phyloP scores from a whole-genome alignment of 2,888 invertebrate species.

The Rhogogaster chlorosoma region DNA sequence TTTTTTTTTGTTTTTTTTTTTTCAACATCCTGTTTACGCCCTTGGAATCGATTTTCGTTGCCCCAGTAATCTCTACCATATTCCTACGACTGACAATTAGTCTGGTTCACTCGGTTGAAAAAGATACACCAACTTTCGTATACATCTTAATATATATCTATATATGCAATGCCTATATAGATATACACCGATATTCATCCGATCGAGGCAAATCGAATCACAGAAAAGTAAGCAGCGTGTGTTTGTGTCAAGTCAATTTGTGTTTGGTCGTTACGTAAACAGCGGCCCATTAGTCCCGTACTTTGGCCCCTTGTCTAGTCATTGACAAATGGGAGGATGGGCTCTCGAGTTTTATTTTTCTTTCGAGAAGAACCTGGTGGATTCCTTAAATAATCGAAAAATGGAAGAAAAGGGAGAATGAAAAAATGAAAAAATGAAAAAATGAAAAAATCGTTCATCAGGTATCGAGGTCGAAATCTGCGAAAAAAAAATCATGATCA shows the following conservation, averaged over 20 bases:
- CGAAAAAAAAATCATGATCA: too few relatives aligned
- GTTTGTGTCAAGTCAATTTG: constrained; percentile 49
- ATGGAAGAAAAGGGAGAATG: too few relatives aligned
- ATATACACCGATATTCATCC: not conserved
- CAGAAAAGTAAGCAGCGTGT: constrained; percentile 25
- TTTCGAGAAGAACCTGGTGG: not conserved
- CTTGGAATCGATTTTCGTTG: not conserved
- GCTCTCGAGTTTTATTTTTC: not conserved
- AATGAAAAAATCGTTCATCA: not conserved
- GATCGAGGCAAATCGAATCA: constrained; percentile 28
- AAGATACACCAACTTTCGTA: not conserved
- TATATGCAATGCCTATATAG: not conserved
- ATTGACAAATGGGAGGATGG: constrained; percentile 33
- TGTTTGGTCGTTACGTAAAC: constrained; percentile 44
- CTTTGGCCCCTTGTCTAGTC: constrained; percentile 13
- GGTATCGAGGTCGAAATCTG: not conserved
- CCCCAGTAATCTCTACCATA: not conserved
- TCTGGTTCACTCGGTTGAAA: not conserved
- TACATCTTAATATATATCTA: not conserved
- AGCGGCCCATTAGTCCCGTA: constrained; percentile 29
- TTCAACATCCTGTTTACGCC: constrained; percentile 5
- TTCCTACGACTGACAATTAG: constrained; percentile 25
- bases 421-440: not conserved
- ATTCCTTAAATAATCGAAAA: not conserved
- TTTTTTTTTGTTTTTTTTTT: not conserved